Evolutionary conservation across 1,140 invertebrate genomes (phyloP), one percentile per base, ranked within the genome.

Genomic region (Arctopsyche grandis): DNA sequence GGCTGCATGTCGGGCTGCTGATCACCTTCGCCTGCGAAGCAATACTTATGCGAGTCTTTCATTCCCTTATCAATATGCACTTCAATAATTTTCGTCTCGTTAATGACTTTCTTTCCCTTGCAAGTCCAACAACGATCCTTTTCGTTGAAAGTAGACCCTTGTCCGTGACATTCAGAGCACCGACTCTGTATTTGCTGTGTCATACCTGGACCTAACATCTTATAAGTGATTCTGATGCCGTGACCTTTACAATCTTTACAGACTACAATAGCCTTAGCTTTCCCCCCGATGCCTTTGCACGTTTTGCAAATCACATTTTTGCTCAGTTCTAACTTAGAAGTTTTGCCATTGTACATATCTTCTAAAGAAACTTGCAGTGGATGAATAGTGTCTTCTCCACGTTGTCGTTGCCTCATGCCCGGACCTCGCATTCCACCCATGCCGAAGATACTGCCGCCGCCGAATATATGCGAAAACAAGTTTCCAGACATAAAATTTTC

Each of bases 51-150:
- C 74, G 93, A 93, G 84, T 98, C 94, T 76, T 91, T 91, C 94
- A 97, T 97, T 81, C 95, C 96, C 87, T 96, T 96, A 83, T 98
- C 96, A 80, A 99, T 92, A 85, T 96, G 92, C 24, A 98, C 94
- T 85, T 97, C 95, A 5, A 98, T 86, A 71, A 96, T 93, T 87
- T 97, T 95, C 80, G 88, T 93, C 89, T 92, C 92, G 85, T 91
- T 91, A 60, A 91, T 85, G 29, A 95, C 92, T 87, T 97, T 97
- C 78, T 92, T 93, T 16, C 96, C 97, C 82, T 91, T 90, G 85
- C 97, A 98, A 52, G 87, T 89, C 83, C 91, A 90, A 85, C 97
- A 98, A 44, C 91, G 90, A 86, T 96, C 93, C 84, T 94, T 95
- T 63, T 96, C 93, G 84, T 91, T 92, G 79, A 97, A 94, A 43